Percentiles rank a stretch among this genome's conserved stretches.
These are phyloP conservation scores for Anarsia innoxiella DNA, from an alignment of 2,888 invertebrate species.

Conservation along the genomic window DNA sequence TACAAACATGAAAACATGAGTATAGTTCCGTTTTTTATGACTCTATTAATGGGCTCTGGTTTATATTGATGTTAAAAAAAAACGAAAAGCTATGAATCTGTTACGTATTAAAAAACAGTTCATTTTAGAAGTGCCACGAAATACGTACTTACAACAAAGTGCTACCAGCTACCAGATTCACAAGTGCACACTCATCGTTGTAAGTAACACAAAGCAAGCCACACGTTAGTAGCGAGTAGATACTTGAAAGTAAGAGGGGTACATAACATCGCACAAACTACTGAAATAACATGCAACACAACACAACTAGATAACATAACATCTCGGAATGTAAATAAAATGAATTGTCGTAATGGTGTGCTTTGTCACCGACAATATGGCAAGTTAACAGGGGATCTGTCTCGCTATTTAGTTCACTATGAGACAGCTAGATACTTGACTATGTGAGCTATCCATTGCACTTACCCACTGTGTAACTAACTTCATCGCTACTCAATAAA, in stretches of 20 bases:
- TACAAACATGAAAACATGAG: too few species aligned
- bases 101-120: not conserved
- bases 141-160: too few species aligned
- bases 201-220: not conserved
- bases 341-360: conserved; percentile 15
- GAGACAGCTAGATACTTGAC: conserved; percentile 2
- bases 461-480: conserved; percentile 10
- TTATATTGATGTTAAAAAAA: too few species aligned
- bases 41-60: too few species aligned
- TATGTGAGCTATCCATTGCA: conserved; percentile 1
- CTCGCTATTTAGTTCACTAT: conserved; percentile 7
- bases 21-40: too few species aligned
- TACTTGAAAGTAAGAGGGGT: not conserved
- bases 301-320: too few species aligned
- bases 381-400: conserved; percentile 28
- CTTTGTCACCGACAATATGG: conserved; percentile 60
- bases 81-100: too few species aligned
- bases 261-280: not conserved
- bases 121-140: too few species aligned
- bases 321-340: not conserved
- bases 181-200: not conserved
- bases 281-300: conserved; percentile 3
- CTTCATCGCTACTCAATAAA: not conserved
- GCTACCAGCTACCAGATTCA: too few species aligned
- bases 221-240: too few species aligned